Base-by-base conservation (phyloP, 2,888 invertebrate species). In the Portevinia maculata region DNA sequence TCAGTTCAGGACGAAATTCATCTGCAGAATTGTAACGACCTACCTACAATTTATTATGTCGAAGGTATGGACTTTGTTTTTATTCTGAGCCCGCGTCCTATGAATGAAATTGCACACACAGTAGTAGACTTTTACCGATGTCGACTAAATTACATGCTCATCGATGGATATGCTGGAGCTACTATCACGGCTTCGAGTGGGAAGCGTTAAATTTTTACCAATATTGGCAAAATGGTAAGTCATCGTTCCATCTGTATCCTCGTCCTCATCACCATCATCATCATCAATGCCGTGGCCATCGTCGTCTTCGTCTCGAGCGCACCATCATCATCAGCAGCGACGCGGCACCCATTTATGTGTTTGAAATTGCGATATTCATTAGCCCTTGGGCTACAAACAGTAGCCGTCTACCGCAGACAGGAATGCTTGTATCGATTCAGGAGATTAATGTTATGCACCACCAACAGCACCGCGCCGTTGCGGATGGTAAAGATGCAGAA, bases 331-430 rank as follows among this genome's bases (percentile, higher is more conserved):
- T 32, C 32, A 50, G 5, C 34, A 28, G 48, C n/a, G 41, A 60
- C 67, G 71, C 83, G 67, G 79, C 52, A 60, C 24, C 57, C 79
- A 34, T 84, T 84, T 84, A 84, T 84, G 84, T 84, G 84, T 84
- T 79, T 79, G 74, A 84, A 84, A 84, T 84, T 84, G 84, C 79
- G 84, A 84, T 84, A 84, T 84, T 84, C 84, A 84, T 84, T 84
- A 84, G 79, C 73, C 84, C 79, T 57, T 67, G 50, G 79, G 84
- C 84, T 48, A 79, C 83, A 84, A 84, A 84, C 84, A 84, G 84
- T 84, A 84, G 84, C 84, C 79, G 84, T 84, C 84, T 73, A 64
- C 73, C 74, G 74, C 74, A 71, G 84, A 84, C 84, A 84, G 74
- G 79, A 79, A 84, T 84, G 74, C 84, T 84, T 84, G 84, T 84